Evolutionary conservation across 2,888 invertebrate genomes (phyloP), one percentile per base, ranked within the genome.

Genomic region (Branchellion lobata): DNA sequence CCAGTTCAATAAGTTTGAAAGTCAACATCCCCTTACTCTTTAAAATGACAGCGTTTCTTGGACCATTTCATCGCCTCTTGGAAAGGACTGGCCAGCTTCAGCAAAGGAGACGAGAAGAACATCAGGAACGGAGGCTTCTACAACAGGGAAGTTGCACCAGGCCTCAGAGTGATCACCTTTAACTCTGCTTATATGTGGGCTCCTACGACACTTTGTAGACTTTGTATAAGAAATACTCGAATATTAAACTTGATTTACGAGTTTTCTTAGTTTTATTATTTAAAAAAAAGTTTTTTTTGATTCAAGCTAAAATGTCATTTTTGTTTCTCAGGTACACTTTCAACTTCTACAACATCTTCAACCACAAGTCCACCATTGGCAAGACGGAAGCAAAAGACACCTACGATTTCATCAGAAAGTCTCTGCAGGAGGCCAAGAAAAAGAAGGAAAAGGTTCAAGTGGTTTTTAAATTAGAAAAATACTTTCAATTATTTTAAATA

Each of bases 101-200:
- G 29, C 5, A 1, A 11, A 5, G 65, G 31, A 3, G 76, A 76
- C n/a, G 18, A 57, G 36, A 61, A 18, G 14, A 61, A 76, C 27
- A 31, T 76, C 11, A 29, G 24, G 21, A 74, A 61, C 8, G 79
- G 69, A 2, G 81, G 81, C 21, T 82, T 75, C 36, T 82, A 81
- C 79, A 80, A 79, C 27, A 73, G 65, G 18, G 36, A 75, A 18
- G 34, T 74, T 24, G 11, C 5, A 8, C 76, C 73, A 1, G 81
- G 81, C n/a, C 81, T 82, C 0, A 40, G 81, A 21, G 71, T 82
- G n/a, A 27, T 82, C 24, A 72, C 78, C 18, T 73, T 81, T 80
- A 82, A 82, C 74, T 72, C 82, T 40, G 77, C 78, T 47, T 82
- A 80, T 78, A 73, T 80, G 81, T 82, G 69, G 0, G 73, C n/a